These are phyloP conservation scores for Antitype chi DNA, from an alignment of 2,888 invertebrate species.

Conservation along the genomic window DNA sequence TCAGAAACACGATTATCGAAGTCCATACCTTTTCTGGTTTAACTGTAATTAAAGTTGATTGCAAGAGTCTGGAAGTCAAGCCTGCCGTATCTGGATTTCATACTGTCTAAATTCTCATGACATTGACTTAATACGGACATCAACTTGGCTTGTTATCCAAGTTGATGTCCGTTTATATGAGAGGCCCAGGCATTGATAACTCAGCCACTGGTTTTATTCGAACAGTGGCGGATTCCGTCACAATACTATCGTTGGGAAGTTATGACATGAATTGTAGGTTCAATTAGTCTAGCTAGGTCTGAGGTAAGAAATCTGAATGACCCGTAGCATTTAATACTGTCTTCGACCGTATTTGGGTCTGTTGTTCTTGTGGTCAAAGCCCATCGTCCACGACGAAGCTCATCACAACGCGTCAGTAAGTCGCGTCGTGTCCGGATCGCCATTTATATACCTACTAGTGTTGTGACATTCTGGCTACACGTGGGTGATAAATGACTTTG, in stretches of 20 bases:
- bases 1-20: background rate
- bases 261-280: background rate
- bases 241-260: background rate
- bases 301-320: too few relatives aligned
- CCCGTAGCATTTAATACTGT: background rate
- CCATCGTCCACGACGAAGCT: too few relatives aligned
- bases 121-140: slow-evolving; percentile 23
- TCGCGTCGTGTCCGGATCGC: background rate
- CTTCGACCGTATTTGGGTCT: background rate
- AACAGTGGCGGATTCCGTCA: too few relatives aligned
- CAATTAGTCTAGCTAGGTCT: background rate
- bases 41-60: background rate
- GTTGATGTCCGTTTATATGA: too few relatives aligned
- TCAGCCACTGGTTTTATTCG: background rate
- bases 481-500: background rate
- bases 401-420: background rate
- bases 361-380: too few relatives aligned
- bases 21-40: background rate
- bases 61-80: background rate
- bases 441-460: background rate
- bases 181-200: too few relatives aligned
- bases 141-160: too few relatives aligned
- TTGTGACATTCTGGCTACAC: background rate
- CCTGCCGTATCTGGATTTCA: background rate
- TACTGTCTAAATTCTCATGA: background rate